phyloP scores from a whole-genome alignment of 2,888 invertebrate species.

The Clepsis dumicolana region DNA sequence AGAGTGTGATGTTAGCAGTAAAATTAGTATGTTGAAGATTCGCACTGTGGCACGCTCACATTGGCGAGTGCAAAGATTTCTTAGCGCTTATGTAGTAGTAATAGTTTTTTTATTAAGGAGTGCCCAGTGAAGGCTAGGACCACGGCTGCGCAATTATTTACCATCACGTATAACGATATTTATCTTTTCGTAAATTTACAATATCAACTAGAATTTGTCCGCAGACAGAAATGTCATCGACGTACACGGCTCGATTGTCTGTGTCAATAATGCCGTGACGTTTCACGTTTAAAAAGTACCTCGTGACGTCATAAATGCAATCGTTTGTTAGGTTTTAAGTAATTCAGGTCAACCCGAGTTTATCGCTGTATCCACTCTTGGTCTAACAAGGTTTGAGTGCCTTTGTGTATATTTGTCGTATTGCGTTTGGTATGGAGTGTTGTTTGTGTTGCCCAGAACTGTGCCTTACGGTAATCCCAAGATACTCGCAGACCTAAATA shows the following conservation, averaged over 20 bases:
- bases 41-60: too few species aligned
- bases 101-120: too few species aligned
- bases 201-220: too few species aligned
- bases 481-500: too few species aligned
- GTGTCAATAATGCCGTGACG: conserved; percentile 6
- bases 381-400: conserved; percentile 8
- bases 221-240: neutral
- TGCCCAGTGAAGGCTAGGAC: too few species aligned
- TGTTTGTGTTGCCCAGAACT: neutral
- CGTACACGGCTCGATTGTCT: neutral
- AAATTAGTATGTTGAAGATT: too few species aligned
- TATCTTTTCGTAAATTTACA: too few species aligned
- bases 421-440: conserved; percentile 20
- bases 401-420: conserved; percentile 31
- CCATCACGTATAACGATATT: too few species aligned
- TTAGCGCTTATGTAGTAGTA: too few species aligned
- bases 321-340: conserved; percentile 24
- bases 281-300: neutral
- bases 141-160: too few species aligned
- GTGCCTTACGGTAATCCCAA: neutral
- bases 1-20: too few species aligned
- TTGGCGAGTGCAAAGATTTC: too few species aligned
- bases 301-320: conserved; percentile 16
- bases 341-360: conserved; percentile 31
- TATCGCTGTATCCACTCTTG: conserved; percentile 25